Evolutionary conservation across 2,797 vertebrate species (phyloP), one percentile per base, ranked within the genome.

Genomic region (Chloroceryle amazona): DNA sequence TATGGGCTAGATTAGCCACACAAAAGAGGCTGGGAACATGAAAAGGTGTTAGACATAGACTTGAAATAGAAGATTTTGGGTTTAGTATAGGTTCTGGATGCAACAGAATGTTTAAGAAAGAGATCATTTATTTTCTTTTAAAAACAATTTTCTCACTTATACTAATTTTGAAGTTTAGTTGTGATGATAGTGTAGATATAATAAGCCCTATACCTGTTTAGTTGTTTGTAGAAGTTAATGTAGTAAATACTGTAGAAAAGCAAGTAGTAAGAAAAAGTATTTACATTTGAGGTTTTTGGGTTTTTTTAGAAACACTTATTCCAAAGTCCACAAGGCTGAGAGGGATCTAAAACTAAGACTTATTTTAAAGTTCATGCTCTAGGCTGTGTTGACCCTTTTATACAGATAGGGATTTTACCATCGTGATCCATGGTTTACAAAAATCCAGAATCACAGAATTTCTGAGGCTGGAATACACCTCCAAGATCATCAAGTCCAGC

Each of bases 401-500:
- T 29, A 83, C 31, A 57, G 52, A 9, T 63, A 23, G 25, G 25
- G 44, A 41, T 85, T 76, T 62, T 6, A 7, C 29, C 17, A 11
- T n/a, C 44, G 55, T 0, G 3, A n/a, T 16, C 44, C 0, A 0
- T 4, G 5, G 31, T 39, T 78, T 63, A 42, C 28, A 60, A 52
- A 82, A 74, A 49, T 13, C 13, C 57, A 81, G 37, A 81, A 41
- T 41, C 39, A 41, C 39, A 41, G 39, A 41, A 41, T 41, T 41
- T 41, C 39, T 41, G 39, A 41, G 39, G 39, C 39, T 41, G 39
- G 39, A 41, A 41, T 41, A 41, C 12, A 13, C 39, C 39, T 41
- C 39, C 39, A 13, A 41, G 39, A 41, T 41, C 39, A 41, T 41
- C 39, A 41, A 41, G 39, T 41, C 39, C 39, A 41, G 39, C 39